Percentiles rank a stretch among this genome's conserved stretches.
phyloP scores from a whole-genome alignment of 1,140 invertebrate species.

The Eufriesea mexicana region DNA sequence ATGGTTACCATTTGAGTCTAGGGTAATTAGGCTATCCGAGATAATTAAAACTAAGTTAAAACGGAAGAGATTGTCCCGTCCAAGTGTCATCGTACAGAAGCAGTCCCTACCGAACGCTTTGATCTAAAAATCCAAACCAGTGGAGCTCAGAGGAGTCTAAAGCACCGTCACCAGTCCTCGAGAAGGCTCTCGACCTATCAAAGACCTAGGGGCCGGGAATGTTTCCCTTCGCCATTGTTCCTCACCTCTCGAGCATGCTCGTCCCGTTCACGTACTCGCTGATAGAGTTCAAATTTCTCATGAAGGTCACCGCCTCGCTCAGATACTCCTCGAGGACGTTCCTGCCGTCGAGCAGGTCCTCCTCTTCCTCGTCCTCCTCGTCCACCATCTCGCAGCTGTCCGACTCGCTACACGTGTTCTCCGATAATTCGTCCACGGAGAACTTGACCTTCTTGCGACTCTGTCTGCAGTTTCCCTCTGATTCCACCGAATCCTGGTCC shows the following conservation, averaged over 20 bases:
- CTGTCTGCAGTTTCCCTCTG: background rate
- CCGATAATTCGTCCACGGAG: conserved; percentile 2
- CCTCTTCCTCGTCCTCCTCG: background rate
- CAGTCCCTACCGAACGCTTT: too few species aligned
- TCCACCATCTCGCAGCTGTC: conserved; percentile 39
- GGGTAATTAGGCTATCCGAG: too few species aligned
- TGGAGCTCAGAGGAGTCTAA: too few species aligned
- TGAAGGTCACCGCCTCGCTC: conserved; percentile 70
- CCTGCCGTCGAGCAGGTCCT: conserved; percentile 5
- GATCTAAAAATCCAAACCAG: too few species aligned
- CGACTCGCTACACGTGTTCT: conserved; percentile 44
- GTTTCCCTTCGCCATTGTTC: background rate
- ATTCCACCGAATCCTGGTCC: background rate
- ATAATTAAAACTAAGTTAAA: too few species aligned
- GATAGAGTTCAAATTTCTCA: conserved; percentile 72
- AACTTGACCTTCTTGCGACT: conserved; percentile 50
- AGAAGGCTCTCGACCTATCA: background rate
- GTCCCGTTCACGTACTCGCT: conserved; percentile 66
- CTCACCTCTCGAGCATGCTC: conserved; percentile 46
- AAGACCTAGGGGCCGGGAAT: background rate
- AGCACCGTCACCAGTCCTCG: background rate
- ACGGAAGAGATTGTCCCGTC: too few species aligned
- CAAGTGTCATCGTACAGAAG: too few species aligned
- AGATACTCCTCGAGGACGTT: conserved; percentile 70
- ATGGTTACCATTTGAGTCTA: too few species aligned